Base-by-base conservation (phyloP, 2,113 vertebrate species). In the Ranitomeya imitator region DNA sequence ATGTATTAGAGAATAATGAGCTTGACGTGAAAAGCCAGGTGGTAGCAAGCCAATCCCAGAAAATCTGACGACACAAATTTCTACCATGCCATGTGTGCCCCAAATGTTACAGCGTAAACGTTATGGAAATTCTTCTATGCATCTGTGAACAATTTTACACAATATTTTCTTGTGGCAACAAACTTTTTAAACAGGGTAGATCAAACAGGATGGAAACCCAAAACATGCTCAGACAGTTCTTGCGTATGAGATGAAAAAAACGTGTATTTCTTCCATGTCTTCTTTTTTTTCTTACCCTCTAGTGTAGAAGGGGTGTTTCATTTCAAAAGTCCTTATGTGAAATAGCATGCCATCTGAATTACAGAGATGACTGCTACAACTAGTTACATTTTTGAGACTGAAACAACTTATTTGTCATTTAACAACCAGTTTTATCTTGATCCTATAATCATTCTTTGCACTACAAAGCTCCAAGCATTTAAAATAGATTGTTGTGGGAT, bases 41-140 rank as follows among this genome's bases (percentile, higher is more conserved):
- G 79, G 79, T 37, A 83, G 26, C 23, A 45, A 83, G 79, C 57
- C 79, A 74, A 74, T 84, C 61, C 87, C 61, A 92, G 63, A 37
- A 92, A 90, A 92, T 89, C 91, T 93, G 86, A 89, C 91, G 91
- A 87, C 84, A 92, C 19, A 0, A 90, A 89, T 86, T 90, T 89
- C 78, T 8, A 90, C 78, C 92, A 2, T 85, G 87, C 55, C 90
- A 91, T 83, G 61, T 90, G 86, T 86, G n/a, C 85, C 87, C 90
- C 89, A 93, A 93, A 94, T 45, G 16, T 80, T 81, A 89, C 74
- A 89, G 91, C n/a, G 26, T 26, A 92, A 92, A 91, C 90, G 83
- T 90, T 91, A 88, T 86, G 86, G 89, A 92, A 91, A 93, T 92
- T 82, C 88, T 80, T 89, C 60, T 31, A 0, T 77, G 90, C 89